Base-by-base conservation (phyloP, 2,888 invertebrate genomes). In the Tetheella fluctuosa region DNA sequence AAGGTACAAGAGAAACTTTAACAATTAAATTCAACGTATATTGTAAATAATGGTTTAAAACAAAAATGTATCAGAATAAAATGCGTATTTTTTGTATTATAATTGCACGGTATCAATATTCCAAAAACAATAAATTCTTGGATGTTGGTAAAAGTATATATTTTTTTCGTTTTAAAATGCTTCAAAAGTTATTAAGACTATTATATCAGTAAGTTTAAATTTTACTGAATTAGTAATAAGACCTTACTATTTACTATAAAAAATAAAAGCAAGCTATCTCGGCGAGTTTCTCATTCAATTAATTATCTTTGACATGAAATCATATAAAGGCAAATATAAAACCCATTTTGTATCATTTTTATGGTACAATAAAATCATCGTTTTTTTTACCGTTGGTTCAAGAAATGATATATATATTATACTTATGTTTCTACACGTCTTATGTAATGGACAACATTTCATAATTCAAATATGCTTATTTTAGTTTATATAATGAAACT, bases 181-280 rank as follows among this genome's bases (percentile, higher is more conserved):
- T 13, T 34, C 13, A 13, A 34, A 13, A 34, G 13, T 34, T 34
- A 34, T 25, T 2, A 25, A 25, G 2, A 25, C 25, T 25, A 25
- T 1, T 30, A 28, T 28, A 7, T 30, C 30, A 30, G 30, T 30
- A 30, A 30, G 0, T 28, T 3, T 30, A 25, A 10, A 30, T 30
- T 30, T 10, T 10, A 30, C 30, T 2, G 15, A 39, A 39, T 42
- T 17, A 42, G 5, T 6, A 4, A 37, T 3, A 15, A 15, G 4
- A 15, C 1, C 13, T n/a, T 5, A 39, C 42, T 17, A 8, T 48
- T 10, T 10, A 48, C 17, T n/a, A 48, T 20, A 10, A 39, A 48
- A 48, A 48, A 48, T 48, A 48, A 48, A 48, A 48, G 48, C 48
- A 48, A 20, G 17, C 20, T 20, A 20, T 48, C 48, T 48, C 48